These are phyloP conservation scores for Seriola quinqueradiata DNA, from an alignment of 2,113 vertebrate genomes.

Conservation along the genomic window DNA sequence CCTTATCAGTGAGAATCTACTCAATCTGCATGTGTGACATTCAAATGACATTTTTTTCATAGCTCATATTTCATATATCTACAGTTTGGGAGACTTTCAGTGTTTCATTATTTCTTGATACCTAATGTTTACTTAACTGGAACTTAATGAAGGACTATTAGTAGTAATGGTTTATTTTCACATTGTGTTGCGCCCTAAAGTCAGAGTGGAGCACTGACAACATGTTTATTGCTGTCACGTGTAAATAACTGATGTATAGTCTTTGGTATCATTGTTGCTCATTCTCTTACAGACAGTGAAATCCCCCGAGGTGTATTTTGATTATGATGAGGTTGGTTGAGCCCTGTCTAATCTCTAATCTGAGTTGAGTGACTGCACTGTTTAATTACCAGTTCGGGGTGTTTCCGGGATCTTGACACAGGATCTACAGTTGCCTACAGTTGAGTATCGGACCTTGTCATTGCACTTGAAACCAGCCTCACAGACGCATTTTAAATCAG, in stretches of 20 bases:
- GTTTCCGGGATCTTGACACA: constrained; percentile 26
- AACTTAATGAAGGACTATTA: background rate
- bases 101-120: background rate
- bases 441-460: fast-evolving
- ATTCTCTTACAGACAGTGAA: background rate
- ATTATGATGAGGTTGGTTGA: background rate
- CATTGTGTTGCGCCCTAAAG: background rate
- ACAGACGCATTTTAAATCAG: constrained; percentile 63
- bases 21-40: background rate
- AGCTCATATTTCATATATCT: background rate
- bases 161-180: background rate
- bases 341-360: background rate
- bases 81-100: background rate
- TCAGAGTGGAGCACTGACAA: background rate
- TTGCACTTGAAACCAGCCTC: constrained; percentile 57
- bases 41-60: background rate
- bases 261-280: background rate
- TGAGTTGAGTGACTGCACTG: background rate
- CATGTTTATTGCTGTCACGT: background rate
- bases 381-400: constrained; percentile 45
- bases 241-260: background rate
- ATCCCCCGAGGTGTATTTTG: background rate
- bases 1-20: background rate
- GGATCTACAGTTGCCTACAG: constrained; percentile 39
- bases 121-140: background rate